phyloP scores from a whole-genome alignment of 2,113 vertebrate species.

The Gnathonemus echidnorhynchus region DNA sequence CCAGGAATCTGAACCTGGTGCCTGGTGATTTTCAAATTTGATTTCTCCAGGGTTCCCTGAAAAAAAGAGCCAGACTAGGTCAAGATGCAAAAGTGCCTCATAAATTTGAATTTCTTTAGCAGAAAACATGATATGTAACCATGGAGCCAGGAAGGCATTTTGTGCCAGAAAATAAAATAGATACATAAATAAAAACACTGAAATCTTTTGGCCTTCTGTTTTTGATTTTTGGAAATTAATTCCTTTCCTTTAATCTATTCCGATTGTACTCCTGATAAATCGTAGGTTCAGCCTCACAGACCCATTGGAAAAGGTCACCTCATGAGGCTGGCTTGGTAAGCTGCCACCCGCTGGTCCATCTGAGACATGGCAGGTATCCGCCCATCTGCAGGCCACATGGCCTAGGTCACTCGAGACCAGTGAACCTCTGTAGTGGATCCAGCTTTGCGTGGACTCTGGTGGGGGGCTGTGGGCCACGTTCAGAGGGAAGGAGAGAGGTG shows the following conservation, averaged over 20 bases:
- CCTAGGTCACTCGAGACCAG: constrained; percentile 45
- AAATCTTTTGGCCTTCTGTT: background rate
- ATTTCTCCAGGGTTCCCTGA: constrained; percentile 9
- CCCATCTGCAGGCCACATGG: constrained; percentile 67
- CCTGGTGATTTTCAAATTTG: constrained; percentile 9
- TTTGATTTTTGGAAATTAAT: background rate
- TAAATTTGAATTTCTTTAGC: background rate
- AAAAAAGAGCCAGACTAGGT: background rate
- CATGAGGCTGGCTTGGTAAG: constrained; percentile 12
- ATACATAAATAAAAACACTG: constrained; percentile 8
- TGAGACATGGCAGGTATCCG: constrained; percentile 21
- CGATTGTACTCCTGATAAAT: background rate
- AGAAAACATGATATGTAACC: background rate
- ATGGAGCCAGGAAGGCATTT: background rate
- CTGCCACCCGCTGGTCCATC: constrained; percentile 50
- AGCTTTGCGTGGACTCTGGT: constrained; percentile 7
- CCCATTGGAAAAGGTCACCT: background rate
- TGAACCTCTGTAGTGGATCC: constrained; percentile 47
- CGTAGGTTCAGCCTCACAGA: background rate
- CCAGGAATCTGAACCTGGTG: constrained; percentile 11
- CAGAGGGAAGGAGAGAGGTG: background rate
- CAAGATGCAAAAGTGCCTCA: background rate
- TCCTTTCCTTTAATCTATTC: background rate
- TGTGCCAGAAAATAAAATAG: background rate
- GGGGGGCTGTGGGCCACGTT: constrained; percentile 25